Conservation (phyloP, 2,113 vertebrate species). For the Pachycephala philippinensis region DNA sequence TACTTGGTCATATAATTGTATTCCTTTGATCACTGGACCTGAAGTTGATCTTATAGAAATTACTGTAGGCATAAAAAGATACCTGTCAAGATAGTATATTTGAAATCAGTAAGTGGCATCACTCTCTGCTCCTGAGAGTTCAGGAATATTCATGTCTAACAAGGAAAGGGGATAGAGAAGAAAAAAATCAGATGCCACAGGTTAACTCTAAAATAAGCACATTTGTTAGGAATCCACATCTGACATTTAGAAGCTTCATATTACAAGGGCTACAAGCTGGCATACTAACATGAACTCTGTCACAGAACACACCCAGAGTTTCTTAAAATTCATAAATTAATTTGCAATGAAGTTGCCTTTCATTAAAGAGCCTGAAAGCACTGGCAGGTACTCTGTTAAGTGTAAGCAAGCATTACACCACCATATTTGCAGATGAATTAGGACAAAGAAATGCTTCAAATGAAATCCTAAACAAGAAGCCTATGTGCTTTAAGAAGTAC, state of each 20-base stretch:
- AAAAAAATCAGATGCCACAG: not conserved
- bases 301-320: conserved; percentile 16
- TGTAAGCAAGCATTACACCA: conserved; percentile 18
- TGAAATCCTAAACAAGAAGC: not conserved
- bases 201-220: not conserved
- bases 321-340: conserved; percentile 43
- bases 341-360: conserved; percentile 24
- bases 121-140: not conserved
- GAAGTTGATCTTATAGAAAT: not conserved
- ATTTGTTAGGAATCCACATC: not conserved
- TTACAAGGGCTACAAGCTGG: not conserved
- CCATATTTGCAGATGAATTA: conserved; percentile 10
- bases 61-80: not conserved
- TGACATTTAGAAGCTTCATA: not conserved
- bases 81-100: not conserved
- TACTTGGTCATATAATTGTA: not conserved
- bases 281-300: not conserved
- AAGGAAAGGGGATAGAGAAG: not conserved
- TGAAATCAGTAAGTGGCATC: not conserved
- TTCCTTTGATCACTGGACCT: not conserved
- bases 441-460: conserved; percentile 23
- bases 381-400: not conserved
- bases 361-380: conserved; percentile 31
- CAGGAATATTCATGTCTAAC: not conserved
- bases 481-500: not conserved